A percentile compares a stretch with the other conserved stretches of the same genome.
These are phyloP conservation scores for Actinopyga echinites DNA, from an alignment of 53 echinoderm and acorn worm genomes.

Conservation along the genomic window DNA sequence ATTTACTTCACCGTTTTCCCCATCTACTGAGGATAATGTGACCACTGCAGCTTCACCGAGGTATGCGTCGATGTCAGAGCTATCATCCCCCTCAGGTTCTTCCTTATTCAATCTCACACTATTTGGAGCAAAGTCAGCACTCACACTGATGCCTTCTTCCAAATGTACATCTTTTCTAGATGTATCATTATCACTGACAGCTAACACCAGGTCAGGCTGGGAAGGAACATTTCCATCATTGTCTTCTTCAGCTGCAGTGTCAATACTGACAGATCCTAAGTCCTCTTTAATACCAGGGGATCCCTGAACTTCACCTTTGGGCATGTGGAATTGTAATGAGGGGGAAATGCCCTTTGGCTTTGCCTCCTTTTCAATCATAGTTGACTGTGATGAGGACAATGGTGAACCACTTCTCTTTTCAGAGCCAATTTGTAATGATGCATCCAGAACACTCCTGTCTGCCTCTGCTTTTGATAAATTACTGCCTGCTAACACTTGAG, in stretches of 20 bases:
- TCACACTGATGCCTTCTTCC: too few species aligned
- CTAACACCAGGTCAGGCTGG: background rate
- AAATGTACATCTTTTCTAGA: too few species aligned
- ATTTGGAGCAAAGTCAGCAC: background rate
- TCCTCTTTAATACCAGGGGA: background rate
- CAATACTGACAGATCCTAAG: background rate
- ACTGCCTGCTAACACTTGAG: background rate
- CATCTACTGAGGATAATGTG: background rate
- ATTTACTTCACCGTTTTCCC: background rate
- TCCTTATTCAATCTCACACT: background rate
- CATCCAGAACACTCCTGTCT: background rate
- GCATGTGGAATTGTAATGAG: constrained; percentile 17
- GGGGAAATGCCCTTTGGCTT: background rate
- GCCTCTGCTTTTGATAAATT: too few species aligned
- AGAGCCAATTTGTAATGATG: background rate
- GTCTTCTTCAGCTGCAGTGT: background rate
- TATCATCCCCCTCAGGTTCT: background rate
- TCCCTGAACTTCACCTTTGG: background rate
- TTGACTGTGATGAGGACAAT: constrained; percentile 1
- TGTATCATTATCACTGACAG: background rate
- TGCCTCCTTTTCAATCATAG: background rate
- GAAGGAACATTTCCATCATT: background rate
- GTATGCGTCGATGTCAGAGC: constrained; percentile 32
- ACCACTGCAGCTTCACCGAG: constrained; percentile 1
- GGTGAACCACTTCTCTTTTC: constrained; percentile 1